Evolutionary conservation across 2,888 invertebrate species (phyloP), one percentile per base, ranked within the genome.

Genomic region (Sisyra terminalis): DNA sequence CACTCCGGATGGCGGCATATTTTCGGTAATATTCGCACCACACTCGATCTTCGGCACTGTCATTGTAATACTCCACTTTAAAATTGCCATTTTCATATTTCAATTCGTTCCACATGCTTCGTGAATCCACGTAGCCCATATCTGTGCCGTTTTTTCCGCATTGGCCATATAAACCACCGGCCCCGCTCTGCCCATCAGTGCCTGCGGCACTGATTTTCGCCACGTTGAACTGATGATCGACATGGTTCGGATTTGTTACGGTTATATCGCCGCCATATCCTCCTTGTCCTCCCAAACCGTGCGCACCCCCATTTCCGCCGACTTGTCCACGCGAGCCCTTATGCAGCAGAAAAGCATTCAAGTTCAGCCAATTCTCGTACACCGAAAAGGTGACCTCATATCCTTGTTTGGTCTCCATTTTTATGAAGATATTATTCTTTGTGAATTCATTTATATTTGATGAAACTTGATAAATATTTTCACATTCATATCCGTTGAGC

Each of bases 131-230:
- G 34, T 46, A 48, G n/a, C 47, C 51, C 39, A 49, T 47, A 46
- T 51, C 51, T 42, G 43, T 44, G 8, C 50, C 49, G 43, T 50
- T 48, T 44, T 46, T 45, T 37, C 51, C 51, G 37, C 48, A 48
- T n/a, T 35, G 16, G 14, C 50, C 49, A 44, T 42, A 45, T 18
- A 11, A 10, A 1, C 51, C 51, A 16, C 45, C 46, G 31, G 42
- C 29, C 6, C 50, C 51, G n/a, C 43, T 18, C 14, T 42, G n/a
- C 2, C 51, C 51, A n/a, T 44, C 13, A 41, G 45, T 29, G 11
- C 49, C 51, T 40, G 31, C 24, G 4, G 41, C 18, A 11, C 32
- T n/a, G n/a, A n/a, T n/a, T n/a, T n/a, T 43, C 3, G 40, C 14
- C 11, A 29, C 29, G 3, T 10, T 18, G 40, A 49, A 40, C 6